Base-by-base conservation (phyloP, 2,113 vertebrate species). In the Aspidoscelis tigris region DNA sequence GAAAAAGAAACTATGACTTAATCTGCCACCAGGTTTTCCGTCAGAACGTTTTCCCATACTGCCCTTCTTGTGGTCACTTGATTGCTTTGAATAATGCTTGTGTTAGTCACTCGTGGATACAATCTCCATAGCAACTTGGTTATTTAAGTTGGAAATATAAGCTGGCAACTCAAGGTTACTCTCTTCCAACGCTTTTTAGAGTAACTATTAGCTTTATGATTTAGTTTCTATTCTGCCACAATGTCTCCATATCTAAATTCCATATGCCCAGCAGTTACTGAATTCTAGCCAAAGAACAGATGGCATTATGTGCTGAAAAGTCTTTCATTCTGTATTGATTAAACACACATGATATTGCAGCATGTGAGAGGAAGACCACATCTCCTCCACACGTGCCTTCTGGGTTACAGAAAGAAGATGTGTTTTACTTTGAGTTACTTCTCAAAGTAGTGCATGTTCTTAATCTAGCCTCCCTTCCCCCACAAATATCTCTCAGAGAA, bases 51-150 rank as follows among this genome's bases (percentile, higher is more conserved):
- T 85, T 26, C 82, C 44, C 44, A 7, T 50, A 12, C 64, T 80
- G 69, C n/a, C 26, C 44, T 80, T 73, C 70, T 41, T 66, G 44
- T 33, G 50, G 21, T 39, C 22, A 80, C 89, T 85, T 80, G 87
- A 71, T 68, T 76, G 84, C 82, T n/a, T 2, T 44, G 73, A 73
- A 82, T 85, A 80, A 0, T 74, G 44, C 64, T 84, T 89, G 33
- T 18, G 53, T 76, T 78, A 65, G 72, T 85, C 55, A 78, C 0
- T n/a, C 0, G 18, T 14, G 53, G 87, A 44, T 0, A 10, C 78
- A 86, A 89, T 89, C 41, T 89, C 89, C 89, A 85, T 71, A 78
- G 85, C 2, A 81, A n/a, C 83, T 39, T 85, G 77, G 74, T 79
- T 64, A 89, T 66, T 78, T 21, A 2, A 44, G 41, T 81, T 78